Base-by-base conservation (phyloP, 2,888 invertebrate species). In the Sminthurides aquaticus region DNA sequence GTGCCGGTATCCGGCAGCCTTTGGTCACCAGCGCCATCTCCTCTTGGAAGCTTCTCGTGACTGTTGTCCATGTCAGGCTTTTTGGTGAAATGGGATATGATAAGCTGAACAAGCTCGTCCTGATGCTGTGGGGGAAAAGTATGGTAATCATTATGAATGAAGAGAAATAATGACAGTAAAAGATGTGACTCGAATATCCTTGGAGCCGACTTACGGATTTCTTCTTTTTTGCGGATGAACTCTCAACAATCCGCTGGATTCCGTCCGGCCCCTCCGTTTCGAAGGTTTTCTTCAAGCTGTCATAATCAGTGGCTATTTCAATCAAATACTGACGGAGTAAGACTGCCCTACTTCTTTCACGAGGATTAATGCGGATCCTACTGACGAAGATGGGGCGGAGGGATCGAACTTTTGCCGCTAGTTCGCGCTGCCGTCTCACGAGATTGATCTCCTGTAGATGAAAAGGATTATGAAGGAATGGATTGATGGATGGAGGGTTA, bases 271-370 rank as follows among this genome's bases (percentile, higher is more conserved):
- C 71, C 25, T 65, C 79, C 3, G 81, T 79, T 66, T 83, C 81
- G 81, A 84, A 86, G 34, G 84, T 84, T 54, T 82, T 82, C 77
- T 84, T 83, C 57, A 90, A 79, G 76, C 84, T 84, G 58, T 84
- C 83, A 78, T 87, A 87, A 75, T 89, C 86, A 71, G 89, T 82
- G 54, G 86, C 85, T 52, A 88, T 86, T 78, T 89, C 88, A 18
- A 89, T 89, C 52, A 91, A 81, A 74, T 89, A 80, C 66, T 89
- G 84, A 48, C 90, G 84, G 76, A 90, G 83, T 76, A 86, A 85
- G 69, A 87, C 87, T 49, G 89, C 88, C 66, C 87, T 87, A 77
- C 87, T 86, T 74, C 89, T 84, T 76, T 86, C 86, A 29, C 85
- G 81, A 64, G 83, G 83, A 57, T 83, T 82, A 60, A 83, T 81